A percentile compares a stretch with the other conserved stretches of the same genome.
Conservation (phyloP, 2,888 invertebrate species). For the Pristionchus japonicus region DNA sequence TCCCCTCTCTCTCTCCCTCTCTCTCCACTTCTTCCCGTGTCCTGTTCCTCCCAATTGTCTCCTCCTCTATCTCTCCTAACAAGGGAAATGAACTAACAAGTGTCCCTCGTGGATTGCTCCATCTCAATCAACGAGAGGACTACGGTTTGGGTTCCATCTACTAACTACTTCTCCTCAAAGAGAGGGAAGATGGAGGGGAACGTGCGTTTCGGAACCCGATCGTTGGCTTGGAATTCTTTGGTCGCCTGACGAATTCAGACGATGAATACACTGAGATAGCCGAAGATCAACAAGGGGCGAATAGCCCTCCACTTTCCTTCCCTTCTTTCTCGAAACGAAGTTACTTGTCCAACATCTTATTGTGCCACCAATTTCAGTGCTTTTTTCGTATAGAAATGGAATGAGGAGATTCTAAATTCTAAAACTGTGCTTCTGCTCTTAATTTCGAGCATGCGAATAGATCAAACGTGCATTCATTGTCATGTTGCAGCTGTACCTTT, state of each 20-base stretch:
- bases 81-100: slow-evolving; percentile 22
- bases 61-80: not conserved
- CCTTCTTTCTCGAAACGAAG: not conserved
- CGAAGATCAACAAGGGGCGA: not conserved
- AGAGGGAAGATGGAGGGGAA: not conserved
- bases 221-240: not conserved
- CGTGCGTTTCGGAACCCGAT: not conserved
- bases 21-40: not conserved
- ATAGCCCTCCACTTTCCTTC: not conserved
- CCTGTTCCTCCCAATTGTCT: not conserved
- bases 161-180: not conserved
- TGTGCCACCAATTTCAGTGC: not conserved
- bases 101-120: not conserved
- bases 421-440: not conserved
- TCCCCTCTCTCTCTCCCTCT: not conserved
- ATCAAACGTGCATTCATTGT: not conserved
- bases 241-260: not conserved
- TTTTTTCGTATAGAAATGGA: not conserved
- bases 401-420: not conserved
- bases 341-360: not conserved
- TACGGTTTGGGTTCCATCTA: not conserved
- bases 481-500: not conserved
- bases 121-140: not conserved
- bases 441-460: not conserved
- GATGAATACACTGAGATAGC: not conserved